Conservation (phyloP, 2,113 vertebrate genomes). For the Cyanocitta stelleri region DNA sequence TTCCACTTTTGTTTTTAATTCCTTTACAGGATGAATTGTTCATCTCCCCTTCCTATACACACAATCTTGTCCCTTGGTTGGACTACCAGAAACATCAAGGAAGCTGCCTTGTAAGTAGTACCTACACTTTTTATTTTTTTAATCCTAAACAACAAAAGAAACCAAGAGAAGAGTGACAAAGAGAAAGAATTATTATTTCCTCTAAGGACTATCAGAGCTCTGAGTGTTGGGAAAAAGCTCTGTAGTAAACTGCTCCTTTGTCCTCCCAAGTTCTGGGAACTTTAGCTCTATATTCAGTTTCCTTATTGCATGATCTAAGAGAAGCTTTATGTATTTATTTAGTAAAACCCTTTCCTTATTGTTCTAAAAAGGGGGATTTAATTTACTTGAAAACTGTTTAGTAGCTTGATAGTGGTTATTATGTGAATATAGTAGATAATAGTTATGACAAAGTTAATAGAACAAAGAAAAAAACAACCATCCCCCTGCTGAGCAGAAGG, state of each 20-base stretch:
- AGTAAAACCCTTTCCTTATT: not conserved
- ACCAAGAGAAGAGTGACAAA: not conserved
- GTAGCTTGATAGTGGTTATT: not conserved
- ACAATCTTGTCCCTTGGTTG: not conserved
- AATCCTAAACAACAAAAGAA: not conserved
- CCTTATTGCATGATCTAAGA: not conserved
- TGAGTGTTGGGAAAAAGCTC: not conserved
- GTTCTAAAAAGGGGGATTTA: not conserved
- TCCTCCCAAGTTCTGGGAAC: constrained; percentile 6
- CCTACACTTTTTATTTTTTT: not conserved
- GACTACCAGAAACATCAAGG: constrained; percentile 24
- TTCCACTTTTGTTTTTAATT: constrained; percentile 34
- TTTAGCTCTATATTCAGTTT: not conserved
- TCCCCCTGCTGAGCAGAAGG: not conserved
- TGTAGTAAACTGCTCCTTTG: constrained; percentile 18
- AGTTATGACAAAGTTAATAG: not conserved
- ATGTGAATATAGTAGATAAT: not conserved
- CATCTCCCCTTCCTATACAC: not conserved
- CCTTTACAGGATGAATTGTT: constrained; percentile 22
- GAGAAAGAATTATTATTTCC: constrained; percentile 28
- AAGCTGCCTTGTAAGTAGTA: constrained; percentile 9
- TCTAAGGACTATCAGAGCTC: not conserved
- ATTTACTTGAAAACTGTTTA: not conserved
- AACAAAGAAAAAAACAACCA: not conserved
- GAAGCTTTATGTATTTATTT: not conserved